phyloP scores from a whole-genome alignment of 2,113 vertebrate species.

The Albula glossodonta region DNA sequence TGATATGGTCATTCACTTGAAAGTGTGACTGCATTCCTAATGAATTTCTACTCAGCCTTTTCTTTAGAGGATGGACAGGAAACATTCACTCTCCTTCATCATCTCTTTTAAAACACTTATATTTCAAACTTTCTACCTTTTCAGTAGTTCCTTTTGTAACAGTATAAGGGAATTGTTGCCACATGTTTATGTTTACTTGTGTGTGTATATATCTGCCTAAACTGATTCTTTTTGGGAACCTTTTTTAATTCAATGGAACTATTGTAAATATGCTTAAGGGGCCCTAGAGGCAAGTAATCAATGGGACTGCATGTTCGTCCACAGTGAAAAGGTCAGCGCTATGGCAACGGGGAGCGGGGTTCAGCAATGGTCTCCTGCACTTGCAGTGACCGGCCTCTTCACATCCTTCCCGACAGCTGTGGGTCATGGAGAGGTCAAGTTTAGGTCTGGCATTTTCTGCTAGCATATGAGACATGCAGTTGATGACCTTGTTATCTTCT shows the following conservation, averaged over 20 bases:
- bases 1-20: slow-evolving; percentile 60
- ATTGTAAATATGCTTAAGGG: slow-evolving; percentile 13
- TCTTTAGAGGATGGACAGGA: slow-evolving; percentile 37
- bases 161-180: not conserved
- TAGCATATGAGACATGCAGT: slow-evolving; percentile 40
- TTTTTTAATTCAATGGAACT: slow-evolving; percentile 1
- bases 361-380: not conserved
- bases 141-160: not conserved
- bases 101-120: slow-evolving; percentile 20
- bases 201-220: too few species aligned
- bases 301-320: slow-evolving; percentile 6
- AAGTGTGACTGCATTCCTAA: slow-evolving; percentile 58
- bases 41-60: slow-evolving; percentile 50
- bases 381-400: slow-evolving; percentile 15
- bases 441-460: slow-evolving; percentile 49
- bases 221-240: not conserved
- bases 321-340: slow-evolving; percentile 40
- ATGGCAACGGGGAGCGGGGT: slow-evolving; percentile 30
- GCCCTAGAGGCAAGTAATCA: slow-evolving; percentile 24
- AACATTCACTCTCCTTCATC: slow-evolving; percentile 31
- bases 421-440: slow-evolving; percentile 41
- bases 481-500: slow-evolving; percentile 42
- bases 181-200: not conserved
- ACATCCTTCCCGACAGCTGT: slow-evolving; percentile 38
- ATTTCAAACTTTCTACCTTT: not conserved